Evolutionary conservation across 2,113 vertebrate genomes (phyloP), one percentile per base, ranked within the genome.

Genomic region (Heterotis niloticus): DNA sequence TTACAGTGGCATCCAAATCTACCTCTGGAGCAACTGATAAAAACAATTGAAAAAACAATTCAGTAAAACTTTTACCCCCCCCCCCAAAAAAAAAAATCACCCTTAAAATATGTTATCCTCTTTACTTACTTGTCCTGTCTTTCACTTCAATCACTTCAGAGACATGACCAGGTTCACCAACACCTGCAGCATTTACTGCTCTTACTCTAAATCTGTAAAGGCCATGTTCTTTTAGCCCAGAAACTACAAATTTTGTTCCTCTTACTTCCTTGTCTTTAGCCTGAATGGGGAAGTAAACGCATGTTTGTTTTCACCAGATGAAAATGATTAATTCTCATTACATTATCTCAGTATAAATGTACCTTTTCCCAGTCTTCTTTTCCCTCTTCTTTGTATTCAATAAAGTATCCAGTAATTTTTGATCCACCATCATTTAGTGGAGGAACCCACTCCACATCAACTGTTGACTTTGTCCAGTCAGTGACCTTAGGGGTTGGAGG

Each of bases 231-330:
- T 97, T 98, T 83, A 99, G 90, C 75, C 92, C 95, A 23, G 93
- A 75, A 75, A 99, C 92, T 86, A 99, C 94, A 0, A 96, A 97
- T 89, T 95, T 98, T 20, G 94, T 98, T 86, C 96, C 96, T 94
- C 98, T 94, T 79, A 99, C 89, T 93, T 99, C 97, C 82, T 92
- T 98, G 81, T 99, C 97, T 92, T 99, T 99, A 52, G 90, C 98
- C 98, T 99, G 84, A 56, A 87, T 78, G 10, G 34, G 80, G 44
- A 72, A 0, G 54, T 82, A 23, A 7, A 11, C 24, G 54, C 2
- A 17, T 7, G 23, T 76, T 44, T 64, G 5, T 16, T 5, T 51
- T 64, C 51, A 76, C 12, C 16, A 24, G 18, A 66, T 66, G 23
- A 11, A 12, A n/a, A 26, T 52, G 14, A 44, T 44, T 52, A 13